Conservation (phyloP, 2,113 vertebrate genomes). For the Sinocyclocheilus anophthalmus region DNA sequence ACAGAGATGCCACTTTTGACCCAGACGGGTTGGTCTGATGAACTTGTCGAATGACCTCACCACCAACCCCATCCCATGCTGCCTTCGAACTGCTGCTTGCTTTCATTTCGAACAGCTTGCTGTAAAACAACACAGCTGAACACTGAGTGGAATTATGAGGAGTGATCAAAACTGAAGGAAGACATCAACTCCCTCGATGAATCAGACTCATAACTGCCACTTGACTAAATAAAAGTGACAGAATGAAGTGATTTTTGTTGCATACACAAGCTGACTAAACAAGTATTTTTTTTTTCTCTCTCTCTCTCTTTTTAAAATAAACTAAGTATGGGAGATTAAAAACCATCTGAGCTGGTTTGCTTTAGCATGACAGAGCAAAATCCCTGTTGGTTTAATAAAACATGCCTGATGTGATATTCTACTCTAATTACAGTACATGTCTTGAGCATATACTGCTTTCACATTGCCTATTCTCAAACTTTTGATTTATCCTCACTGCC, state of each 20-base stretch:
- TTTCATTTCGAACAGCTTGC: not conserved
- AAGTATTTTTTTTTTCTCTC: not conserved
- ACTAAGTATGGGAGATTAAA: not conserved
- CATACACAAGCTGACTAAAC: not conserved
- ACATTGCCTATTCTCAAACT: not conserved
- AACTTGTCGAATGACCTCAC: not conserved
- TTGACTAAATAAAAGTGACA: not conserved
- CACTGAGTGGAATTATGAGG: conserved; percentile 27
- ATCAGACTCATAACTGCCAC: not conserved
- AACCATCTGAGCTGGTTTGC: not conserved
- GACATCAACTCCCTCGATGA: not conserved
- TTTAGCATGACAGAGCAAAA: not conserved
- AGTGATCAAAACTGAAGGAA: not conserved
- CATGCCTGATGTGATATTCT: not conserved
- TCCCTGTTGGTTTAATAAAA: not conserved
- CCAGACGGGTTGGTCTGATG: not conserved
- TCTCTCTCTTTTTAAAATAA: not conserved
- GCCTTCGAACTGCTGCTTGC: too few species aligned
- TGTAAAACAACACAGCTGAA: not conserved
- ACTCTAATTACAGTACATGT: not conserved
- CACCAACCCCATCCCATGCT: not conserved
- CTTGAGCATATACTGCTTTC: not conserved
- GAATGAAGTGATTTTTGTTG: not conserved
- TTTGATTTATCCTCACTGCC: not conserved
- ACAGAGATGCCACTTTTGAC: conserved; percentile 34